phyloP scores from a whole-genome alignment of 2,113 vertebrate genomes.

The Stomatorhinus ivindoensis region DNA sequence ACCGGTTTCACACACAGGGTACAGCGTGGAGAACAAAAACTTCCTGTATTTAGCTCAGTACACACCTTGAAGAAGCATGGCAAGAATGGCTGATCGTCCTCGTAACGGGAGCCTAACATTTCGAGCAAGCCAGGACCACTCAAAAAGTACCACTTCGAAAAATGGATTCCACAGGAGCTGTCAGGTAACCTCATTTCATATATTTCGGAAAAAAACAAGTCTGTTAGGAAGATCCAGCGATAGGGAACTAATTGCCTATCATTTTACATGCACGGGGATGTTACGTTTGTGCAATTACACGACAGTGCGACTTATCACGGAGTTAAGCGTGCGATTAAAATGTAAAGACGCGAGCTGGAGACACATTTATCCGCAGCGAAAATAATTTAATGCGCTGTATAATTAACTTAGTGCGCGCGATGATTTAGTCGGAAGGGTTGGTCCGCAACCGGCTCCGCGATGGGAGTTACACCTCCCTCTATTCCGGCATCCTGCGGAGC shows the following conservation, averaged over 20 bases:
- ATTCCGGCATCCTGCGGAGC: background rate
- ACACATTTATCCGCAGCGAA: background rate
- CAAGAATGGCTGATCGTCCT: slow-evolving; percentile 20
- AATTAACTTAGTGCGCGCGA: background rate
- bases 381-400: background rate
- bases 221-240: background rate
- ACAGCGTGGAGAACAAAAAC: background rate
- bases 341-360: background rate
- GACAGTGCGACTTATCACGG: background rate
- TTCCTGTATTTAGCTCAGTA: slow-evolving; percentile 16
- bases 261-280: background rate
- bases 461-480: too few relatives aligned
- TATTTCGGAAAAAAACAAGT: background rate
- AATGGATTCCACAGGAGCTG: slow-evolving; percentile 30
- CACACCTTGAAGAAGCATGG: slow-evolving; percentile 38
- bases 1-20: slow-evolving; percentile 27
- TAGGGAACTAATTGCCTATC: background rate
- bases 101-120: slow-evolving; percentile 27
- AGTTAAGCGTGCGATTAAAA: background rate
- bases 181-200: slow-evolving; percentile 37
- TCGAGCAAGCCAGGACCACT: slow-evolving; percentile 26
- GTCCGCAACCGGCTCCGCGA: background rate
- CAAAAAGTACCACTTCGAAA: slow-evolving; percentile 26
- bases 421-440: background rate
- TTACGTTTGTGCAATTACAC: background rate